Conservation (phyloP, 92 coral and sea anemone genomes). For the Montipora capitata region DNA sequence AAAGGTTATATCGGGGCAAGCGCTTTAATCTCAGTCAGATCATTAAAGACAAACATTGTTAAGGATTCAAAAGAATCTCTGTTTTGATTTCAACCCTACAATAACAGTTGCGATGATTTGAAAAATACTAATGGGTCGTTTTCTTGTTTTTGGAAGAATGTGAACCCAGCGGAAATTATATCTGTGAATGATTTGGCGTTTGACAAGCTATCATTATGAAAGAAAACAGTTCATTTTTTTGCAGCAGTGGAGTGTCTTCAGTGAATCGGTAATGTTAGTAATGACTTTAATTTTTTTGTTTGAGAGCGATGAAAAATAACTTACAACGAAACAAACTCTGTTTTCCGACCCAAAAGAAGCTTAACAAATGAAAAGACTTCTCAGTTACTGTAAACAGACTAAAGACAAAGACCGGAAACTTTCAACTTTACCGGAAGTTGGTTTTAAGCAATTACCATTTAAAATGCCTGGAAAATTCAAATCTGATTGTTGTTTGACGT, state of each 20-base stretch:
- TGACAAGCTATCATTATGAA: constrained; percentile 23
- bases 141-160: constrained; percentile 39
- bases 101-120: constrained; percentile 41
- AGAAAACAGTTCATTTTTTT: constrained; percentile 13
- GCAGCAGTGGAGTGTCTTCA: neutral
- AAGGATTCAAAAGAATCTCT: neutral
- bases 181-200: constrained; percentile 22
- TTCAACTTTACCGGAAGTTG: constrained; percentile 58
- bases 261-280: neutral
- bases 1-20: constrained; percentile 49
- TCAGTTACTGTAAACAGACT: constrained; percentile 1
- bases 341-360: neutral
- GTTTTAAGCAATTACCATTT: constrained; percentile 54
- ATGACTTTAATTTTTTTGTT: neutral
- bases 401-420: constrained; percentile 51
- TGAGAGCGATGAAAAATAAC: neutral
- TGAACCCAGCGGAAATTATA: constrained; percentile 42
- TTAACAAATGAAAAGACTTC: neutral
- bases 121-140: constrained; percentile 26
- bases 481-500: constrained; percentile 29
- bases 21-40: constrained; percentile 36
- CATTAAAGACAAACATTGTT: constrained; percentile 31
- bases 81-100: constrained; percentile 25
- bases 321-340: neutral
- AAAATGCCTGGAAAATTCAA: constrained; percentile 58